Conservation (phyloP, 2,797 vertebrate genomes). For the Xenopus petersii region DNA sequence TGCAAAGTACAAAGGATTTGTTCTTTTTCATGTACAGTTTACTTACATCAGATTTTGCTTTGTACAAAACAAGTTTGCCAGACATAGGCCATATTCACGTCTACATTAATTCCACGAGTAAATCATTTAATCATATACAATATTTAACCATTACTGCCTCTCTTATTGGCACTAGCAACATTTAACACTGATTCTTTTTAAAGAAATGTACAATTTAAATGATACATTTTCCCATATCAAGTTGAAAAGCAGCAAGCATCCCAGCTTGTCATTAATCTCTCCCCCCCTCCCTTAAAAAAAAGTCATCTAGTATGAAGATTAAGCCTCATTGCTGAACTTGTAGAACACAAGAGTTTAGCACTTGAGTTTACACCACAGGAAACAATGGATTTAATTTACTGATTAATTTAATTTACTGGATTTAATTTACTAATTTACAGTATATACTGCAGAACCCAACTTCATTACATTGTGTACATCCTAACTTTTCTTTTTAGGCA, state of each 20-base stretch:
- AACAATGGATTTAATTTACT: too few relatives aligned
- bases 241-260: conserved; percentile 52
- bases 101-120: conserved; percentile 46
- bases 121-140: conserved; percentile 47
- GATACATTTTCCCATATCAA: conserved; percentile 48
- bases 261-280: too few relatives aligned
- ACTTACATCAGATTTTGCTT: conserved; percentile 54
- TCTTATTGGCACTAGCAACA: conserved; percentile 32
- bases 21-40: conserved; percentile 46
- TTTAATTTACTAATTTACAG: too few relatives aligned
- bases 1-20: conserved; percentile 67
- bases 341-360: too few relatives aligned
- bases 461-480: too few relatives aligned
- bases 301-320: too few relatives aligned
- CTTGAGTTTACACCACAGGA: too few relatives aligned
- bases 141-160: conserved; percentile 25
- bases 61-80: conserved; percentile 53
- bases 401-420: too few relatives aligned
- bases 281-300: too few relatives aligned
- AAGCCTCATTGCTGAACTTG: too few relatives aligned
- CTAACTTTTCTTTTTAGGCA: too few relatives aligned
- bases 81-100: conserved; percentile 43
- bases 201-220: conserved; percentile 12
- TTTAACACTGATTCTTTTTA: conserved; percentile 22
- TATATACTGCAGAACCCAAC: too few relatives aligned